These are phyloP conservation scores for Rattus norvegicus DNA, from an alignment of 2,113 vertebrate species.

Conservation along the genomic window DNA sequence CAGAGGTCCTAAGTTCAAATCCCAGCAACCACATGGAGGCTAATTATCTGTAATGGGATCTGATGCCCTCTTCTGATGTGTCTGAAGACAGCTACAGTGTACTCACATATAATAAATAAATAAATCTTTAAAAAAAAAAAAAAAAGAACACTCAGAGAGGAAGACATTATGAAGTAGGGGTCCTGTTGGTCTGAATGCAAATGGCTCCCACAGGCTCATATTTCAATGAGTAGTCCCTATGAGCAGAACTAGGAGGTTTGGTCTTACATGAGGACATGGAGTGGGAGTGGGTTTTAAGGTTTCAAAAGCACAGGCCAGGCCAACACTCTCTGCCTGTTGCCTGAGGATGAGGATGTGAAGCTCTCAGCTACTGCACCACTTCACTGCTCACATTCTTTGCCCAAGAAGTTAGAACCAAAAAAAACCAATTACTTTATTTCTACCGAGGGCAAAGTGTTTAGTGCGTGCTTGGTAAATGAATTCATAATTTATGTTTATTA, in stretches of 20 bases:
- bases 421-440: slow-evolving; percentile 4
- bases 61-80: too few species aligned
- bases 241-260: not conserved
- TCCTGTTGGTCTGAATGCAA: not conserved
- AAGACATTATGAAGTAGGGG: slow-evolving; percentile 36
- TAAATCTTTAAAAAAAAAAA: too few species aligned
- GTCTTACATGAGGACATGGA: not conserved
- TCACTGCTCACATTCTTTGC: slow-evolving; percentile 18
- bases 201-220: not conserved
- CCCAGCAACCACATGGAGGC: too few species aligned
- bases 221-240: not conserved
- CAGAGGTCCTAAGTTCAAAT: too few species aligned
- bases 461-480: slow-evolving; percentile 25
- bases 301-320: not conserved
- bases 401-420: not conserved
- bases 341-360: not conserved
- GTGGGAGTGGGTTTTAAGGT: not conserved
- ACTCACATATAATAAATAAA: too few species aligned
- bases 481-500: not conserved
- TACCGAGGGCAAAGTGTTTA: not conserved
- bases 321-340: not conserved
- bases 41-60: too few species aligned
- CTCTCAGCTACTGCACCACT: not conserved
- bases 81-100: too few species aligned
- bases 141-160: not conserved